phyloP scores from a whole-genome alignment of 2,113 vertebrate genomes.

The Nothocercus nigrocapillus region DNA sequence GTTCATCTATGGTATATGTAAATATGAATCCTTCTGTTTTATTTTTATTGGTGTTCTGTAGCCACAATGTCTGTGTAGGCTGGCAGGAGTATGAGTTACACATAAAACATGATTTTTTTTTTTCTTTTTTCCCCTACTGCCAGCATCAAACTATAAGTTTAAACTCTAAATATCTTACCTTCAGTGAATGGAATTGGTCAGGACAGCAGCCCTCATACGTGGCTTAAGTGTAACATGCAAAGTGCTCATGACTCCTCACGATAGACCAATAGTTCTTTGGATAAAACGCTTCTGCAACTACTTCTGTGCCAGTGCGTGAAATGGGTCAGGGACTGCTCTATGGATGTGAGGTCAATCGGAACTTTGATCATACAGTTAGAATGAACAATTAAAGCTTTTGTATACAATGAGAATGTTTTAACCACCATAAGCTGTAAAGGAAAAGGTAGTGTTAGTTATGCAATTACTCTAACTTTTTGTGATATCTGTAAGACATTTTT shows the following conservation, averaged over 20 bases:
- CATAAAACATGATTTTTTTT: background rate
- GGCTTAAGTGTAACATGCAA: background rate
- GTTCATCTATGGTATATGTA: background rate
- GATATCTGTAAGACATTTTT: background rate
- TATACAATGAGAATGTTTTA: background rate
- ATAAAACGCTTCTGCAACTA: background rate
- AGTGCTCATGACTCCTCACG: background rate
- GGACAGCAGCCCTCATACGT: background rate
- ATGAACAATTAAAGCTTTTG: background rate
- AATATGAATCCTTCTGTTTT: background rate
- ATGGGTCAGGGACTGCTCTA: background rate
- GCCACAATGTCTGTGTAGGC: background rate
- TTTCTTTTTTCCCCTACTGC: background rate
- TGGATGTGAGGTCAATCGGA: background rate
- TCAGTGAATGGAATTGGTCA: background rate
- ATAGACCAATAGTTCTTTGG: background rate
- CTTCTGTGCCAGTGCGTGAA: background rate
- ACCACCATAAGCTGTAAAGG: background rate
- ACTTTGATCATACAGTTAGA: background rate
- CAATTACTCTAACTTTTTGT: background rate
- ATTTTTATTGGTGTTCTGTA: background rate
- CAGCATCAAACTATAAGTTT: background rate
- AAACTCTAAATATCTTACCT: background rate
- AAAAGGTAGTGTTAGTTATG: rapidly evolving
- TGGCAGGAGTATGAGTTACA: background rate